These are phyloP conservation scores for Astatotilapia flaviijosephi DNA, from an alignment of 2,113 vertebrate genomes.

Conservation along the genomic window DNA sequence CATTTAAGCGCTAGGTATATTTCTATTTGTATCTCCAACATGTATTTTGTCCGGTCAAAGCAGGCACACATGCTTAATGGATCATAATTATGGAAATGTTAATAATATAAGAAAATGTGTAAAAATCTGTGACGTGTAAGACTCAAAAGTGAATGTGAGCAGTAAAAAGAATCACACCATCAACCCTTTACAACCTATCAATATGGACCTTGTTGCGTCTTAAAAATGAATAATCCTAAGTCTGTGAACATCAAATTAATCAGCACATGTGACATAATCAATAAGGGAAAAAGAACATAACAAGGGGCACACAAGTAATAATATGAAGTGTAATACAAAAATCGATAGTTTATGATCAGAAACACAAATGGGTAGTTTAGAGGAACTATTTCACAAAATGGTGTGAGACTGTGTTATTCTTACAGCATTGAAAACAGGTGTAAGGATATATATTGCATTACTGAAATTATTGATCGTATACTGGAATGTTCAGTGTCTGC, in stretches of 20 bases:
- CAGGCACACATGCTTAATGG: background rate
- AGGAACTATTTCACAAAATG: background rate
- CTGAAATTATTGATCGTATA: background rate
- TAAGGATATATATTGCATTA: rapidly evolving
- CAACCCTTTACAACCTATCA: background rate
- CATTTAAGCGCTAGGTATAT: background rate
- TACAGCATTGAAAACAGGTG: background rate
- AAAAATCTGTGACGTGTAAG: background rate
- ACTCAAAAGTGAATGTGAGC: background rate
- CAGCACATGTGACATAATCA: background rate
- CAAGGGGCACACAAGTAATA: background rate
- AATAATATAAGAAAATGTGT: background rate
- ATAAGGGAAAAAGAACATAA: background rate
- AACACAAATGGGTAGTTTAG: background rate
- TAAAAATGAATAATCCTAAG: background rate
- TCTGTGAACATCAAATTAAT: background rate
- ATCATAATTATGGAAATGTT: background rate
- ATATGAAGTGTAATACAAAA: background rate
- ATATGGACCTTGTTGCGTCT: background rate
- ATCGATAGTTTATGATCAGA: background rate
- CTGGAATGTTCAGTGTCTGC: background rate
- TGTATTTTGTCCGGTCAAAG: background rate
- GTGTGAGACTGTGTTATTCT: background rate
- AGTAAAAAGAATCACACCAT: background rate
- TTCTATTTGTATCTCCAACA: background rate